Evolutionary conservation across 2,797 vertebrate genomes (phyloP).

Genomic region (Rhinophrynus dorsalis): DNA sequence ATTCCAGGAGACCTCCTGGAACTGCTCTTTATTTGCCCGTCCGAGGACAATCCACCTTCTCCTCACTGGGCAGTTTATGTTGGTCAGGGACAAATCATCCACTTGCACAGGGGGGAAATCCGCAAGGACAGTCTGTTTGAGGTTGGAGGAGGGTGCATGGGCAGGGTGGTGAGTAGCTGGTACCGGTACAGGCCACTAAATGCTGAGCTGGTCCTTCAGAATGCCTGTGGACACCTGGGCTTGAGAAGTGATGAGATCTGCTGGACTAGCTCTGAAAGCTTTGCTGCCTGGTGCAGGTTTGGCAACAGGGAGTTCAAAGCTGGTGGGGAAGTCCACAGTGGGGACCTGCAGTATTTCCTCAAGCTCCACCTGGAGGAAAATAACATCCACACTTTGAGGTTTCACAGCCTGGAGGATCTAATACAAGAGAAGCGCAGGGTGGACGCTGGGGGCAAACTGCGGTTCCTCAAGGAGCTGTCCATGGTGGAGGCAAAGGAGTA

Average conservation of each 20-base stretch:
- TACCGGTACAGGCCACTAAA: conserved; percentile 95
- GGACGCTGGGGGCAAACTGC: conserved; percentile 86
- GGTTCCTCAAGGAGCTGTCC: conserved; percentile 88
- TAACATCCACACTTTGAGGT: conserved; percentile 88
- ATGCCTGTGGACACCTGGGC: conserved; percentile 92
- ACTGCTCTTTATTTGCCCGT: conserved; percentile 78
- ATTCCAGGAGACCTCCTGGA: conserved; percentile 96
- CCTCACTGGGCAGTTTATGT: conserved; percentile 93
- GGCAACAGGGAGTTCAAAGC: conserved; percentile 98
- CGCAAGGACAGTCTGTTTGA: conserved; percentile 93
- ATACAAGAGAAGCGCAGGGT: conserved; percentile 92
- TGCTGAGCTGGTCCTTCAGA: conserved; percentile 95
- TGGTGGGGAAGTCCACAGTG: conserved; percentile 87
- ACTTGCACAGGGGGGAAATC: conserved; percentile 94
- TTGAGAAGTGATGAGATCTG: conserved; percentile 91
- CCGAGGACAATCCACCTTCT: conserved; percentile 61
- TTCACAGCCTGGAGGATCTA: conserved; percentile 96
- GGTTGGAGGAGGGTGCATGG: conserved; percentile 83
- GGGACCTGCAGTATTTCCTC: conserved; percentile 86
- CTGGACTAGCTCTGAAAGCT: conserved; percentile 99
- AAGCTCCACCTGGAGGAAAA: conserved; percentile 89
- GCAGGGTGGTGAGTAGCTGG: conserved; percentile 94
- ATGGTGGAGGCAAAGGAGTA: conserved; percentile 85
- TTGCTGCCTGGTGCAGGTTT: conserved; percentile 98
- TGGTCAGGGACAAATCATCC: conserved; percentile 88